phyloP scores from a whole-genome alignment of 1,140 invertebrate genomes.

The Diuraphis noxia region DNA sequence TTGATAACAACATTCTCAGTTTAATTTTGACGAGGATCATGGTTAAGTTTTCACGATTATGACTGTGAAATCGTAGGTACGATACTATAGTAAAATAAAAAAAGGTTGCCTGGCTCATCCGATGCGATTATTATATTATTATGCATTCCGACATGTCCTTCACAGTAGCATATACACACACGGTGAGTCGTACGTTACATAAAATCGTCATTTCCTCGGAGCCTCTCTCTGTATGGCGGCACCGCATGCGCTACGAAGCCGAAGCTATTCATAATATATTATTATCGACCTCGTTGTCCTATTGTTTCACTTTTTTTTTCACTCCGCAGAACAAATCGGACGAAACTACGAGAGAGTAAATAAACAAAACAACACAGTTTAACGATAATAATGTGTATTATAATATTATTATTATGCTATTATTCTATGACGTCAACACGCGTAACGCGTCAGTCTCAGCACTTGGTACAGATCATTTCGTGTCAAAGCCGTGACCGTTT shows the following conservation, averaged over 20 bases:
- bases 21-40: neutral
- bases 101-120: conserved; percentile 1
- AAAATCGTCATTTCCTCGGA: conserved; percentile 46
- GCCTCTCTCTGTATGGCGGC: neutral
- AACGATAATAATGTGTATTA: conserved; percentile 3
- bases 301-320: conserved; percentile 39
- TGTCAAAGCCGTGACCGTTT: conserved; percentile 30
- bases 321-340: conserved; percentile 15
- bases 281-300: conserved; percentile 32
- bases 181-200: neutral
- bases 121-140: neutral
- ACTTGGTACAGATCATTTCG: neutral
- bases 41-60: neutral
- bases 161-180: neutral
- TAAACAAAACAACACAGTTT: neutral
- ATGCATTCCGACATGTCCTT: neutral
- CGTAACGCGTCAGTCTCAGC: neutral
- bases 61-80: neutral
- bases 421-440: conserved; percentile 4
- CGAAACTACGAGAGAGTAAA: conserved; percentile 13
- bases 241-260: neutral
- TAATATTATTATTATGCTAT: conserved; percentile 1
- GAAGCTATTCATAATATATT: neutral
- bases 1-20: neutral
- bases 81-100: neutral